Evolutionary conservation across 2,888 invertebrate species (phyloP).

Genomic region (Euzetes globulus): DNA sequence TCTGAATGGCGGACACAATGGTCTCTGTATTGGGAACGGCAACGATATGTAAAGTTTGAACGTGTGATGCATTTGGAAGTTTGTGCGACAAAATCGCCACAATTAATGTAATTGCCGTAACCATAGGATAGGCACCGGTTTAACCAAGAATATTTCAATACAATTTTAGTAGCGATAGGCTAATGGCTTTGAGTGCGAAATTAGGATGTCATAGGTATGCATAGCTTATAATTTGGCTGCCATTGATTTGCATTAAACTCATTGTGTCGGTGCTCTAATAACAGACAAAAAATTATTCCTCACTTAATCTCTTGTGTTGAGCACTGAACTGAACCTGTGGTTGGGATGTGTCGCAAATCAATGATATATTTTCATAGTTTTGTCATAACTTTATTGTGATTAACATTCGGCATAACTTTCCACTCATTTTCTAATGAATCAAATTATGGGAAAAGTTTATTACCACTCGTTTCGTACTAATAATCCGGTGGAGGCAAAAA

Average conservation of each 20-base stretch:
- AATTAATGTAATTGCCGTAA: slow-evolving; percentile 24
- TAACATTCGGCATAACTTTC: not conserved
- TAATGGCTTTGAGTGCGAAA: slow-evolving; percentile 12
- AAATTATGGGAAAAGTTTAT: not conserved
- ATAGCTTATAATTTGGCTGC: not conserved
- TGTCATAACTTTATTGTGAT: not conserved
- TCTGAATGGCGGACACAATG: not conserved
- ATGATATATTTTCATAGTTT: not conserved
- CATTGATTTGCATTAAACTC: not conserved
- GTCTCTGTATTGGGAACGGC: not conserved
- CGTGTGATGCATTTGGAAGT: slow-evolving; percentile 14
- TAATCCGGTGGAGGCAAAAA: not conserved
- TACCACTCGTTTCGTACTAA: not conserved
- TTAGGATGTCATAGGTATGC: slow-evolving; percentile 20
- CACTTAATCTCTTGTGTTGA: not conserved
- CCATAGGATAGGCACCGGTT: not conserved
- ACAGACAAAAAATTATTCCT: not conserved
- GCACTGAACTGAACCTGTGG: too few species aligned
- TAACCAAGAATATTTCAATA: not conserved
- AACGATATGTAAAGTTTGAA: slow-evolving; percentile 7
- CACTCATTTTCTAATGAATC: not conserved
- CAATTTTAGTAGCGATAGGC: not conserved
- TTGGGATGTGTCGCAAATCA: too few species aligned
- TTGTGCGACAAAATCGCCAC: slow-evolving; percentile 12
- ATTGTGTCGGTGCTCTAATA: not conserved